Percentiles rank a stretch among this genome's conserved stretches.
Evolutionary conservation across 2,113 vertebrate species (phyloP).

Genomic region (Serinus canaria): DNA sequence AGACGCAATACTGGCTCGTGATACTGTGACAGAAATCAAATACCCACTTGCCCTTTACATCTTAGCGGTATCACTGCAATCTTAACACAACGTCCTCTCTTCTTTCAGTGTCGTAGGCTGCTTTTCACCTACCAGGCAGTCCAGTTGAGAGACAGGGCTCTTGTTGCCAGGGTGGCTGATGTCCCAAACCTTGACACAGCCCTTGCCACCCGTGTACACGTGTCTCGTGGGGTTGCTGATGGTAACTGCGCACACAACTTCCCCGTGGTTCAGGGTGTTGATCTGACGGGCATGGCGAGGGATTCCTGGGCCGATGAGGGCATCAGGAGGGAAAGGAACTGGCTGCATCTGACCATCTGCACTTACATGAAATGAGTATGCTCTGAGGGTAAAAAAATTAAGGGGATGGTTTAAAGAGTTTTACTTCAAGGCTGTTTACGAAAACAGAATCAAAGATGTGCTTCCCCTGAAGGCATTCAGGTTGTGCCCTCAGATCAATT

Average conservation of each 20-base stretch:
- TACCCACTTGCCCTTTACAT: background rate
- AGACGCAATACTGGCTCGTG: background rate
- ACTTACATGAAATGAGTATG: slow-evolving; percentile 84
- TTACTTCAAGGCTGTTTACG: background rate
- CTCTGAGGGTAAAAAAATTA: slow-evolving; percentile 49
- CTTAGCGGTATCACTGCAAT: background rate
- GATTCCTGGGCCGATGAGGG: slow-evolving; percentile 83
- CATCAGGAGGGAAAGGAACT: slow-evolving; percentile 82
- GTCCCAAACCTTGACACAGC: slow-evolving; percentile 85
- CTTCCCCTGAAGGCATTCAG: background rate
- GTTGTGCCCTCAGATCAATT: background rate
- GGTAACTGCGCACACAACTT: slow-evolving; percentile 83
- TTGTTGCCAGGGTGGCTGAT: slow-evolving; percentile 85
- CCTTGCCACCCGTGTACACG: slow-evolving; percentile 82
- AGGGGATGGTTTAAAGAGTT: background rate
- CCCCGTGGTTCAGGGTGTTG: slow-evolving; percentile 82
- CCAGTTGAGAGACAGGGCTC: slow-evolving; percentile 84
- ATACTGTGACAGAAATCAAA: background rate
- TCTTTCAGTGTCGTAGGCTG: background rate
- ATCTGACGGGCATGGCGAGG: slow-evolving; percentile 84
- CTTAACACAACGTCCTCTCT: background rate
- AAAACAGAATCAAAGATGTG: background rate
- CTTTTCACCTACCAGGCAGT: slow-evolving; percentile 79
- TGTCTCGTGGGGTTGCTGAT: slow-evolving; percentile 85
- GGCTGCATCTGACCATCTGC: slow-evolving; percentile 87